Evolutionary conservation across 2,888 invertebrate species (phyloP).

Genomic region (Catocala sponsa): DNA sequence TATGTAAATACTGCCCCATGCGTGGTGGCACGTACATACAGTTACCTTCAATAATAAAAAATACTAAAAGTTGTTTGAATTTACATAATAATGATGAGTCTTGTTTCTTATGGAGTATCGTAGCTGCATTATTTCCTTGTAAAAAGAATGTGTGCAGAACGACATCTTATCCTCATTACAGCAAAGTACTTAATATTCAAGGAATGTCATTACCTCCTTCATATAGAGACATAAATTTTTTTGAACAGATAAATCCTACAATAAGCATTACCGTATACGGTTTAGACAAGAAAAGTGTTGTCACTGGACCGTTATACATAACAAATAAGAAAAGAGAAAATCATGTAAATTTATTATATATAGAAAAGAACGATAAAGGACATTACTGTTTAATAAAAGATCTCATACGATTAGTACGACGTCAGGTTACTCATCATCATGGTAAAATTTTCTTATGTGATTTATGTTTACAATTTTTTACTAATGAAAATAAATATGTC

Average conservation of each 20-base stretch:
- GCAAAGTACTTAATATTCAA: constrained; percentile 19
- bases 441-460: constrained; percentile 34
- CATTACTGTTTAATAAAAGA: constrained; percentile 43
- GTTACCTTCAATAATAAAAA: constrained; percentile 7
- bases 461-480: constrained; percentile 32
- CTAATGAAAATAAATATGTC: constrained; percentile 10
- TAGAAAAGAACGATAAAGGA: constrained; percentile 22
- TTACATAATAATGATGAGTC: constrained; percentile 10
- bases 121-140: constrained; percentile 11
- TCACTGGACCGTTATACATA: constrained; percentile 36
- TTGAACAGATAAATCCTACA: constrained; percentile 27
- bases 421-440: constrained; percentile 30
- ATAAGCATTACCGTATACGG: constrained; percentile 34
- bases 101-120: constrained; percentile 25
- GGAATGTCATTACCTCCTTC: constrained; percentile 32
- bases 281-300: constrained; percentile 19
- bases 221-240: constrained; percentile 26
- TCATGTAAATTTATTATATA: constrained; percentile 37
- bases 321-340: constrained; percentile 21
- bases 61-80: neutral
- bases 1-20: constrained; percentile 16
- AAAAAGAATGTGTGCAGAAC: constrained; percentile 22
- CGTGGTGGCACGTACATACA: constrained; percentile 16
- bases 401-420: constrained; percentile 26
- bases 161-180: constrained; percentile 29